Percentiles rank a stretch among this genome's conserved stretches.
Conservation (phyloP, 2,113 vertebrate species). For the Albula goreensis region DNA sequence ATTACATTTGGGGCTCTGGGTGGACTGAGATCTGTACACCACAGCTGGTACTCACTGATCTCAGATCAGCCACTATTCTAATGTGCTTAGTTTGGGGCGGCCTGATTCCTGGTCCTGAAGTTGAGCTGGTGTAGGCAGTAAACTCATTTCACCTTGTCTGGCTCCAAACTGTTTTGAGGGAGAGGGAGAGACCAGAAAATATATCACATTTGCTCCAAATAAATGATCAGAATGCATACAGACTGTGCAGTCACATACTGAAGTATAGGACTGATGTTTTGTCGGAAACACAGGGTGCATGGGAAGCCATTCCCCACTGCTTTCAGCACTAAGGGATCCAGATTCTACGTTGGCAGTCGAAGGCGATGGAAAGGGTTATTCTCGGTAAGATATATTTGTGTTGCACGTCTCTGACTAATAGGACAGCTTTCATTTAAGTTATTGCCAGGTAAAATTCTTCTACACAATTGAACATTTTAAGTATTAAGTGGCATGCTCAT, state of each 20-base stretch:
- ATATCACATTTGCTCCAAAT: neutral
- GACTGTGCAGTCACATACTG: neutral
- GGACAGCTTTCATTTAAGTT: too few species aligned
- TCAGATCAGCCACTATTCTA: too few species aligned
- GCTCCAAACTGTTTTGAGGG: too few species aligned
- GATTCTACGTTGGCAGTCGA: conserved; percentile 83
- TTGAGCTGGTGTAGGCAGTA: too few species aligned
- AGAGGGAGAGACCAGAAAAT: too few species aligned
- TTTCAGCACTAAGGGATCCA: conserved; percentile 73
- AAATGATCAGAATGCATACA: neutral
- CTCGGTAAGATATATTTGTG: conserved; percentile 70
- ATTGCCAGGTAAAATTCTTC: too few species aligned
- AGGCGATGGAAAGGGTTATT: conserved; percentile 78
- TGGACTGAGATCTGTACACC: neutral
- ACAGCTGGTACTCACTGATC: neutral
- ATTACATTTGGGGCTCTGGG: neutral
- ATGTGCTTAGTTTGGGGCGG: too few species aligned
- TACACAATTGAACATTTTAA: too few species aligned
- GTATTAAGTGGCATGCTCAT: too few species aligned
- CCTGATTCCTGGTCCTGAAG: too few species aligned
- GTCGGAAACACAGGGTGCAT: conserved; percentile 62
- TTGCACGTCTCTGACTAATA: too few species aligned
- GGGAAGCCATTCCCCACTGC: conserved; percentile 74
- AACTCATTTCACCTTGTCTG: too few species aligned
- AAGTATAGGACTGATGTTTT: neutral